phyloP scores from a whole-genome alignment of 1,140 invertebrate species.

The Asobara japonica region DNA sequence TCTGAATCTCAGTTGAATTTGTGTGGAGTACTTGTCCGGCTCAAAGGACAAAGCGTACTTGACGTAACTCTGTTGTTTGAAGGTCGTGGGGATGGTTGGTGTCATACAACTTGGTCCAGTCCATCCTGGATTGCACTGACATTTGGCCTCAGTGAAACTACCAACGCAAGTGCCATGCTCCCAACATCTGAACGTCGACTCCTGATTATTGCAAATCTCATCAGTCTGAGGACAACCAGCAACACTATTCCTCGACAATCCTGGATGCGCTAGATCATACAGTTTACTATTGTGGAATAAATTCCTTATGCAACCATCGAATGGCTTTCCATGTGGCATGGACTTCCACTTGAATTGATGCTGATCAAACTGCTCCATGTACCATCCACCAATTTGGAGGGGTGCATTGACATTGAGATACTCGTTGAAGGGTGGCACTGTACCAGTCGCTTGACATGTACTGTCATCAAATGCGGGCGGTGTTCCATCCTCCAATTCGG shows the following conservation, averaged over 20 bases:
- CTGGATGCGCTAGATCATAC: conserved; percentile 91
- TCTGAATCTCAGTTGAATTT: conserved; percentile 91
- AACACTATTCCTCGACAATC: conserved; percentile 82
- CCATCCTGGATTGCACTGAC: conserved; percentile 93
- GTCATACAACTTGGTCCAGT: conserved; percentile 87
- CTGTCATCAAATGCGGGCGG: conserved; percentile 86
- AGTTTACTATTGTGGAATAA: conserved; percentile 95
- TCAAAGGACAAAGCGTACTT: conserved; percentile 96
- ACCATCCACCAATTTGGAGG: conserved; percentile 91
- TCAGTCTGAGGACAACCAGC: conserved; percentile 92
- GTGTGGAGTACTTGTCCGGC: conserved; percentile 89
- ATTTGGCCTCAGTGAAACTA: conserved; percentile 85
- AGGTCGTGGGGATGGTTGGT: conserved; percentile 86
- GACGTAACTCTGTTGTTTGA: conserved; percentile 92
- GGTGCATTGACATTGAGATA: conserved; percentile 97
- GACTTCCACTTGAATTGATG: conserved; percentile 86
- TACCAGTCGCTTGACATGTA: conserved; percentile 87
- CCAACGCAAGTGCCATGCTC: conserved; percentile 95
- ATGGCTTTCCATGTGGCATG: conserved; percentile 87
- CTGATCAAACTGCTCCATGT: conserved; percentile 87
- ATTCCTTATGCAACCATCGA: conserved; percentile 95
- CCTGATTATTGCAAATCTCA: conserved; percentile 83
- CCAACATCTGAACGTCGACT: conserved; percentile 84
- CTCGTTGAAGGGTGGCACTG: conserved; percentile 94
- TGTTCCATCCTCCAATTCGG: conserved; percentile 87